A percentile compares a stretch with the other conserved stretches of the same genome.
phyloP scores from a whole-genome alignment of 2,113 vertebrate species.

The Bolborhynchus lineola region DNA sequence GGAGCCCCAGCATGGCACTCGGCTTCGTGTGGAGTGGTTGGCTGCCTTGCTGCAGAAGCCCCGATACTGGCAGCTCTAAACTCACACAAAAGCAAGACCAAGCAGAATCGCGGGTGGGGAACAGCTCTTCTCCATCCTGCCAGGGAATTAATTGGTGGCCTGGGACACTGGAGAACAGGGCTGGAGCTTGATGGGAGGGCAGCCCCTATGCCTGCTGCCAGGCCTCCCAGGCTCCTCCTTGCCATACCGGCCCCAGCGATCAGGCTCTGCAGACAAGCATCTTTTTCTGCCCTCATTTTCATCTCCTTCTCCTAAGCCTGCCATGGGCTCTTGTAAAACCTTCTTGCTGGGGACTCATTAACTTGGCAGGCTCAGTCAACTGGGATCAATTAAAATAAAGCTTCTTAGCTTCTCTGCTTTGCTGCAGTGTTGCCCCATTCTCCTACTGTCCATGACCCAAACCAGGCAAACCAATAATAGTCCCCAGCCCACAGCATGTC shows the following conservation, averaged over 20 bases:
- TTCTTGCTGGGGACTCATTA: conserved; percentile 53
- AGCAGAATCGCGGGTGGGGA: background rate
- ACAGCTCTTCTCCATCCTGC: background rate
- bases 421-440: rapidly evolving
- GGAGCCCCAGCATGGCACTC: background rate
- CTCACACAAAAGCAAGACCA: background rate
- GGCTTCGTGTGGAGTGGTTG: background rate
- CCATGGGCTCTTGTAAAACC: conserved; percentile 3
- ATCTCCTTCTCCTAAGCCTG: conserved; percentile 18
- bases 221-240: background rate
- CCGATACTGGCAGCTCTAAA: background rate
- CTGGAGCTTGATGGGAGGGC: background rate
- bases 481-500: rapidly evolving
- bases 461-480: background rate
- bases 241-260: background rate
- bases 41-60: background rate
- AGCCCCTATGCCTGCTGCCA: background rate
- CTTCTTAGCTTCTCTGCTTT: conserved; percentile 17
- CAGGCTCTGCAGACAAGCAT: background rate
- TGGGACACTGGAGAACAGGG: background rate
- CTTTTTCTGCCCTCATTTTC: conserved; percentile 48
- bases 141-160: background rate
- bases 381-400: conserved; percentile 46
- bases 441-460: background rate
- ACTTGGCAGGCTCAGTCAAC: conserved; percentile 51